Percentiles rank a stretch among this genome's conserved stretches.
phyloP scores from a whole-genome alignment of 2,888 invertebrate genomes.

The Agrotis exclamationis region DNA sequence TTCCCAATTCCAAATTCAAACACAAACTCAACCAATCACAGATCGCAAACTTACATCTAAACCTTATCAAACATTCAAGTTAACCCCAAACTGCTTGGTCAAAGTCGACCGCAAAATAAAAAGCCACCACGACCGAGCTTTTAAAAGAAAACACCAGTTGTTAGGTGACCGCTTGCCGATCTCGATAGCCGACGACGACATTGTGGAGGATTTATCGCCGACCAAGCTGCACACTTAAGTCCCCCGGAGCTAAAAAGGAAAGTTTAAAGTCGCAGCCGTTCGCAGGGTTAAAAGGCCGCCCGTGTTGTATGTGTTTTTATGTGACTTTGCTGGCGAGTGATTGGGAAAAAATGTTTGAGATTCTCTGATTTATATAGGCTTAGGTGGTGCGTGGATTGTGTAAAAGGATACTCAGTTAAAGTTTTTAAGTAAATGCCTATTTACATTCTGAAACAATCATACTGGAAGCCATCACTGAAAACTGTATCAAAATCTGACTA shows the following conservation, averaged over 20 bases:
- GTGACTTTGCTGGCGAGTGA: constrained; percentile 32
- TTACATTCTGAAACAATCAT: too few species aligned
- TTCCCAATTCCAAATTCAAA: constrained; percentile 24
- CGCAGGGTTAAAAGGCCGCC: constrained; percentile 58
- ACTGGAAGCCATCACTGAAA: too few species aligned
- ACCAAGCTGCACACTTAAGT: constrained; percentile 67
- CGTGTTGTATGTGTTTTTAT: constrained; percentile 57
- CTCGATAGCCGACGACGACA: constrained; percentile 68
- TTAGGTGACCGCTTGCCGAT: constrained; percentile 68
- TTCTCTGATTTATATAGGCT: constrained; percentile 20
- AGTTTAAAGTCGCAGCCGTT: constrained; percentile 63
- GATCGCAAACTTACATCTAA: constrained; percentile 54
- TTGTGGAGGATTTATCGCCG: constrained; percentile 68
- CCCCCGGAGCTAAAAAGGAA: constrained; percentile 69
- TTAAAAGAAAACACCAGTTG: constrained; percentile 70
- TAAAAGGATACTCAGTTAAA: not conserved
- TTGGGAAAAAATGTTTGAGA: constrained; percentile 42
- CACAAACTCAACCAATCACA: constrained; percentile 41
- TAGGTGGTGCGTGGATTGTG: not conserved
- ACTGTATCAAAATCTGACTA: too few species aligned
- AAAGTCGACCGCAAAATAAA: constrained; percentile 66
- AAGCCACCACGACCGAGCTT: constrained; percentile 59
- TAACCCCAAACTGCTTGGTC: constrained; percentile 52
- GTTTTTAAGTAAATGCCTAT: not conserved
- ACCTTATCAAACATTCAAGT: constrained; percentile 60